Percentiles rank a stretch among this genome's conserved stretches.
These are phyloP conservation scores for Phoebastria nigripes DNA, from an alignment of 2,797 vertebrate genomes.

Conservation along the genomic window DNA sequence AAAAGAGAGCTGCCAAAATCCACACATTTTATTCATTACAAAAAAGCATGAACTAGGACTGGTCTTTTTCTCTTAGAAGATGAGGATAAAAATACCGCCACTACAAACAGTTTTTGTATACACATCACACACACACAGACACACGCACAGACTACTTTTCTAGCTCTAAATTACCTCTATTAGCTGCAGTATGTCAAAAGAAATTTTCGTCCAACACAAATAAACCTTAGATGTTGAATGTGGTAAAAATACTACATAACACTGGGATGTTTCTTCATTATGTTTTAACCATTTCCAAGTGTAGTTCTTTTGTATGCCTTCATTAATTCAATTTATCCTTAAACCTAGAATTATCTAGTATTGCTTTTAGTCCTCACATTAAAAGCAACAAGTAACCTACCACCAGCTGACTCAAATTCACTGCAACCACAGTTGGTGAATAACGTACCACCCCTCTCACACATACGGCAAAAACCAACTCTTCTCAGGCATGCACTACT, in stretches of 20 bases:
- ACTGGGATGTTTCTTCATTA: not conserved
- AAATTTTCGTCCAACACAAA: constrained; percentile 6
- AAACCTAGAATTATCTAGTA: not conserved
- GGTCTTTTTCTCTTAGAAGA: not conserved
- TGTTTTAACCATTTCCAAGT: not conserved
- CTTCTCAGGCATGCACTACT: not conserved
- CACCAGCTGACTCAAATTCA: not conserved
- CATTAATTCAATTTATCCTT: not conserved
- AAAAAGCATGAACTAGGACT: not conserved
- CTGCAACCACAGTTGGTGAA: not conserved
- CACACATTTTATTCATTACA: not conserved
- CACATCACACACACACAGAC: not conserved
- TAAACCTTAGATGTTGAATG: not conserved
- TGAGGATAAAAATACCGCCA: constrained; percentile 28
- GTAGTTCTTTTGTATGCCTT: not conserved
- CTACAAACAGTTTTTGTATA: constrained; percentile 15
- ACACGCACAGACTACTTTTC: not conserved
- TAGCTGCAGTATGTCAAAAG: not conserved
- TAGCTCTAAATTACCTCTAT: constrained; percentile 19
- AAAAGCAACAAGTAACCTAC: not conserved
- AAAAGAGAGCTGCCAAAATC: constrained; percentile 28
- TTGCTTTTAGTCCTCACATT: not conserved
- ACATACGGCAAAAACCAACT: rapidly evolving
- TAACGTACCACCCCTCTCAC: not conserved
- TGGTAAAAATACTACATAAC: not conserved